A percentile compares a stretch with the other conserved stretches of the same genome.
Conservation (phyloP, 2,797 vertebrate species). For the Coendou prehensilis region DNA sequence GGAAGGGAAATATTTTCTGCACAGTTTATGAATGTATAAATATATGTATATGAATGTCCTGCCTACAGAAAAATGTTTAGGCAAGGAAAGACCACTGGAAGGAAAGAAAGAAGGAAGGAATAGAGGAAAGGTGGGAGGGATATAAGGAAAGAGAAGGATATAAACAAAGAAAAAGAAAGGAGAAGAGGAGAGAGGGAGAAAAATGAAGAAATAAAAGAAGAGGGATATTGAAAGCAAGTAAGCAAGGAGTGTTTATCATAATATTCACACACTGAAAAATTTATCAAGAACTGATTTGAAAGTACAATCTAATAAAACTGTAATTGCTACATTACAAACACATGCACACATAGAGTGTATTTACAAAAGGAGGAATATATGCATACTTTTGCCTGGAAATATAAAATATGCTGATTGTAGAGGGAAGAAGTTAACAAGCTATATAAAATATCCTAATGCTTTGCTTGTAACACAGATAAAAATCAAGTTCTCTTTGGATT, state of each 20-base stretch:
- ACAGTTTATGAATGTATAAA: background rate
- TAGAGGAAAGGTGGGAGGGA: background rate
- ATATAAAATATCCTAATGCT: background rate
- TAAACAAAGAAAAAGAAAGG: background rate
- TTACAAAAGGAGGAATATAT: background rate
- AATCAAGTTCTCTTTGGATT: background rate
- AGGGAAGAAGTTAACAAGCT: background rate
- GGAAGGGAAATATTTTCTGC: background rate
- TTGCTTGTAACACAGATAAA: background rate
- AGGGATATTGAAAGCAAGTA: background rate
- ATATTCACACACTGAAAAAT: background rate
- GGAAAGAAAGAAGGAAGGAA: no score
- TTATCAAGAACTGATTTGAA: background rate
- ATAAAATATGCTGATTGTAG: background rate
- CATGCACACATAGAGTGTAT: background rate
- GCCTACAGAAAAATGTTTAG: background rate
- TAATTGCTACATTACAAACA: background rate
- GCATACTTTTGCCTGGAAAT: background rate
- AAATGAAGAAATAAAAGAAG: background rate
- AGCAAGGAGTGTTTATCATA: background rate
- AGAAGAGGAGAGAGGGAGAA: background rate
- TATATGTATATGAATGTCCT: background rate
- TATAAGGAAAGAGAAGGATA: background rate
- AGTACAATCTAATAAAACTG: background rate
- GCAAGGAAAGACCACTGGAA: background rate